Evolutionary conservation across 1,140 invertebrate genomes (phyloP).

Genomic region (Anoplolepis gracilipes): DNA sequence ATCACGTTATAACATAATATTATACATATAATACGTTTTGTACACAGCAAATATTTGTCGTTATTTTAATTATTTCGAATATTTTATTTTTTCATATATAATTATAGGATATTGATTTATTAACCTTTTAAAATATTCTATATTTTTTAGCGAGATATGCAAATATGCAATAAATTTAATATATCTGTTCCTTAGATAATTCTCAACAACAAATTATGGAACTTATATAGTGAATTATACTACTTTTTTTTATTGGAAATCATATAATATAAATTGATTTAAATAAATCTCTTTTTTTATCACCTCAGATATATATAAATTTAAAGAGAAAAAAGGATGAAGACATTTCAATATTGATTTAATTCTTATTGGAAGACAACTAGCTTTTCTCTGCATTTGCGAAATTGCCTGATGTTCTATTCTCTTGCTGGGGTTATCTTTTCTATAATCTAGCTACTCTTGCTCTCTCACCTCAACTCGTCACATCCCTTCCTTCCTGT

Average conservation of each 20-base stretch:
- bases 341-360: background rate
- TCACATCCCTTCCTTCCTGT: conserved; percentile 18
- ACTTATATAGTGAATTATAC: background rate
- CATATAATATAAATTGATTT: background rate
- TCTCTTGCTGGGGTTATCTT: conserved; percentile 13
- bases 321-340: background rate
- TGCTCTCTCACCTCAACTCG: conserved; percentile 7
- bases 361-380: background rate
- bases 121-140: background rate
- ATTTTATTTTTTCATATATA: background rate
- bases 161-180: background rate
- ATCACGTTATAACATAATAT: background rate
- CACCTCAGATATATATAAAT: background rate
- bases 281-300: background rate
- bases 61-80: conserved; percentile 2
- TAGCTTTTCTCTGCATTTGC: background rate
- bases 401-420: conserved; percentile 36
- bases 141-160: background rate
- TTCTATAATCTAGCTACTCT: conserved; percentile 39
- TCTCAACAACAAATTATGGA: background rate
- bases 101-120: background rate
- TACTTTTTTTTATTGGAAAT: background rate
- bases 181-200: background rate
- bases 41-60: background rate
- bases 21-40: background rate